Evolutionary conservation across 2,113 vertebrate genomes (phyloP).

Genomic region (Lonchura striata): DNA sequence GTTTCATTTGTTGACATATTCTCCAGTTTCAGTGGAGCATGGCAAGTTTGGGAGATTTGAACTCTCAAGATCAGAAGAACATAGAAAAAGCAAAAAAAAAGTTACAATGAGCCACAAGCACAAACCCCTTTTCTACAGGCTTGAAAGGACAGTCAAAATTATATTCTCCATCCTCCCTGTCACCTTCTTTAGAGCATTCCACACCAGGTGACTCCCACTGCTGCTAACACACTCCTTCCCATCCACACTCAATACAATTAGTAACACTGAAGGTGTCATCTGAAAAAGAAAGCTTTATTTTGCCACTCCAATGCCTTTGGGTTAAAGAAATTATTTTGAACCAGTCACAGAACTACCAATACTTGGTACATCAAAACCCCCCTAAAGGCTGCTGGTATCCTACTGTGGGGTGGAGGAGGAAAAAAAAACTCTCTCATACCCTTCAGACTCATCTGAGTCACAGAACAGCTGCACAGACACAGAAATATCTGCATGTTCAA

Average conservation of each 20-base stretch:
- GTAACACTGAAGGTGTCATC: neutral
- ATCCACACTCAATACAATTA: fast-evolving
- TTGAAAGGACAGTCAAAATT: neutral
- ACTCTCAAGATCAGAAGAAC: neutral
- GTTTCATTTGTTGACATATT: neutral
- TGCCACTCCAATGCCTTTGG: neutral
- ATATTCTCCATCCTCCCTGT: neutral
- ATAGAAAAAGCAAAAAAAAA: neutral
- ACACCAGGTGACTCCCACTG: neutral
- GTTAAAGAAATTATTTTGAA: neutral
- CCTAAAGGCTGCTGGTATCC: neutral
- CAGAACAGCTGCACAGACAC: neutral
- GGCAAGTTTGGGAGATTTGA: neutral
- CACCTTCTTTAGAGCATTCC: neutral
- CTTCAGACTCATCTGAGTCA: neutral
- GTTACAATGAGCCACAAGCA: neutral
- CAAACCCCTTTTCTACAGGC: neutral
- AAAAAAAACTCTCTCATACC: neutral
- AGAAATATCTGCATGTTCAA: neutral
- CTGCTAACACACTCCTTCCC: neutral
- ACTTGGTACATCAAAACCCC: neutral
- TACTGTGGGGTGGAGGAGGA: neutral
- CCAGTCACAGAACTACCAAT: neutral
- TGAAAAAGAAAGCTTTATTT: neutral
- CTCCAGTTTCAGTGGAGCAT: neutral